Evolutionary conservation across 2,797 vertebrate species (phyloP), one percentile per base, ranked within the genome.

Genomic region (Sebastes miniatus): DNA sequence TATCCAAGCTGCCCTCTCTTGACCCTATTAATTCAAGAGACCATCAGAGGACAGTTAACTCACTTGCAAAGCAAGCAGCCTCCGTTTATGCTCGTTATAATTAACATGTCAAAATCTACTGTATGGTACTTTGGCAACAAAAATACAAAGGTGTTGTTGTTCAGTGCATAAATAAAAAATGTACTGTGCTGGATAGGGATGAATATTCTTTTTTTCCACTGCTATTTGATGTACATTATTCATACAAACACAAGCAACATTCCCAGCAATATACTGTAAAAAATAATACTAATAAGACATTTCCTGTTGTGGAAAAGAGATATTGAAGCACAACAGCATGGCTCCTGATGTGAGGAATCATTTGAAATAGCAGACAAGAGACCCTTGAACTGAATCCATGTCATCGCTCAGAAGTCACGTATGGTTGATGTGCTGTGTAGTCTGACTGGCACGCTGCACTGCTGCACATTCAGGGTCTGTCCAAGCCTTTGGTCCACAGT

Each of bases 1-100:
- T 3, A 13, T 63, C 52, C 36, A 70, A 65, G 31, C 11, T 57
- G 52, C 18, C 54, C 76, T 43, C 36, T 56, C 56, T 69, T 76
- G 50, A 74, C 77, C 56, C 39, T 61, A 73, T 84, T 65, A 73
- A 71, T 80, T 74, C n/a, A 69, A 66, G 6, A 82, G 22, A 69
- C 56, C 25, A 24, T 59, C 27, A 2, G 34, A 57, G 36, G 24
- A 62, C 56, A 66, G 36, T 31, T 77, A 36, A 77, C 22, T 27
- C 66, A 47, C 59, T 32, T 43, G 16, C 7, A 58, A 56, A 66
- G 34, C 22, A 54, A n/a, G 39, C 39, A 52, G n/a, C 7, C 36
- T 70, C 56, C 11, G 6, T 22, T 78, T 11, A n/a, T 61, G 47
- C 34, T 13, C 8, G 9, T 58, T 11, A 61, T 34, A 81, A 69